Evolutionary conservation across 2,797 vertebrate genomes (phyloP).

Genomic region (Graptemys geographica): DNA sequence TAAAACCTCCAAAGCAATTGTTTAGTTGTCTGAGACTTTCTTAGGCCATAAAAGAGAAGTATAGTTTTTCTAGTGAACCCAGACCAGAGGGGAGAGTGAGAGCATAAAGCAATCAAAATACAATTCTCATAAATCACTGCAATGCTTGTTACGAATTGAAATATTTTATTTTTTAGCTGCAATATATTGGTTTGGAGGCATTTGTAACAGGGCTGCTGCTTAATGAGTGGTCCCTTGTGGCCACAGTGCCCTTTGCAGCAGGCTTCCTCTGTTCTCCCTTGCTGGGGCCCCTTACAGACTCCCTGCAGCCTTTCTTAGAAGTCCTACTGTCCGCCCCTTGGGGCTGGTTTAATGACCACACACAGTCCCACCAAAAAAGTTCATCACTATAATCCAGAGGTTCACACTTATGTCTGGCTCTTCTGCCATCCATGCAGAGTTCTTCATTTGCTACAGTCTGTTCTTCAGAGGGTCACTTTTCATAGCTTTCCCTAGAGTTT

Average conservation of each 20-base stretch:
- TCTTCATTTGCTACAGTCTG: not conserved
- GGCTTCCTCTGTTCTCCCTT: not conserved
- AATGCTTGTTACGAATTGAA: not conserved
- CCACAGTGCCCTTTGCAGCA: not conserved
- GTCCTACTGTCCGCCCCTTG: not conserved
- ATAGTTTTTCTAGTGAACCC: not conserved
- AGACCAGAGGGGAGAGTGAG: not conserved
- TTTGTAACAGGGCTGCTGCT: not conserved
- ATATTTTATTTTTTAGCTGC: not conserved
- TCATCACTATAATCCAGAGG: not conserved
- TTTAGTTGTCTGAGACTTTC: not conserved
- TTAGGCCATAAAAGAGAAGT: not conserved
- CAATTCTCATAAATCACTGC: not conserved
- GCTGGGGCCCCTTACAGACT: not conserved
- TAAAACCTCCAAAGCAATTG: not conserved
- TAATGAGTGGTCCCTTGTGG: not conserved
- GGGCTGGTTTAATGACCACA: not conserved
- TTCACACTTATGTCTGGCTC: not conserved
- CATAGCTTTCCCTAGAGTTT: not conserved
- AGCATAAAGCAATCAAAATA: not conserved
- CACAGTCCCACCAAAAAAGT: not conserved
- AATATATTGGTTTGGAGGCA: not conserved
- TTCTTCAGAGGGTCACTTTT: not conserved
- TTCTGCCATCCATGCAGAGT: not conserved
- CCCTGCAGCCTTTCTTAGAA: not conserved